These are phyloP conservation scores for Camelus dromedarius DNA, from an alignment of 2,113 vertebrate genomes.

Conservation along the genomic window DNA sequence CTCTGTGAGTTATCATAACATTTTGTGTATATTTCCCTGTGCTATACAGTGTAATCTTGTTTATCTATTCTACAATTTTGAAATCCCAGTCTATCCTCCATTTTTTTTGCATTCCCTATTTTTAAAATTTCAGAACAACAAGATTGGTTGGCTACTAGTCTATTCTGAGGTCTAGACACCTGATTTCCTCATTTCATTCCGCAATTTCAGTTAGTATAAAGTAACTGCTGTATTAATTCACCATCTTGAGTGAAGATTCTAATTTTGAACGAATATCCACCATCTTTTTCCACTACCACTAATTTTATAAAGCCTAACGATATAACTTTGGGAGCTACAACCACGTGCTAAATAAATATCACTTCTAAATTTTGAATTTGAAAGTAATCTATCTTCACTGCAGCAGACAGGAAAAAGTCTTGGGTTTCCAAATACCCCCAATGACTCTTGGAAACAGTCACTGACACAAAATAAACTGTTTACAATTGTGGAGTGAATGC, in stretches of 20 bases:
- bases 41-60: too few species aligned
- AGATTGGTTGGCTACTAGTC: background rate
- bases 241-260: background rate
- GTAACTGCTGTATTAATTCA: background rate
- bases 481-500: slow-evolving; percentile 86
- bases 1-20: too few species aligned
- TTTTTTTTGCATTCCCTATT: slow-evolving; percentile 12
- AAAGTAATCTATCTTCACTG: slow-evolving; percentile 77
- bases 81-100: too few species aligned
- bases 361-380: slow-evolving; percentile 70
- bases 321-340: background rate
- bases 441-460: slow-evolving; percentile 87
- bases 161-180: background rate
- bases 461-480: slow-evolving; percentile 85
- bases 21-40: too few species aligned
- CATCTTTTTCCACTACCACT: background rate
- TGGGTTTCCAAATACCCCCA: slow-evolving; percentile 77
- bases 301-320: background rate
- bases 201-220: background rate
- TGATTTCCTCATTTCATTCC: slow-evolving; percentile 30
- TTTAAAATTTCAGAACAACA: background rate
- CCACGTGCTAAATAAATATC: slow-evolving; percentile 74
- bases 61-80: too few species aligned
- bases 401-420: slow-evolving; percentile 60
- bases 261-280: background rate